A percentile compares a stretch with the other conserved stretches of the same genome.
Evolutionary conservation across 2,113 vertebrate genomes (phyloP).

Genomic region (Erinaceus europaeus): DNA sequence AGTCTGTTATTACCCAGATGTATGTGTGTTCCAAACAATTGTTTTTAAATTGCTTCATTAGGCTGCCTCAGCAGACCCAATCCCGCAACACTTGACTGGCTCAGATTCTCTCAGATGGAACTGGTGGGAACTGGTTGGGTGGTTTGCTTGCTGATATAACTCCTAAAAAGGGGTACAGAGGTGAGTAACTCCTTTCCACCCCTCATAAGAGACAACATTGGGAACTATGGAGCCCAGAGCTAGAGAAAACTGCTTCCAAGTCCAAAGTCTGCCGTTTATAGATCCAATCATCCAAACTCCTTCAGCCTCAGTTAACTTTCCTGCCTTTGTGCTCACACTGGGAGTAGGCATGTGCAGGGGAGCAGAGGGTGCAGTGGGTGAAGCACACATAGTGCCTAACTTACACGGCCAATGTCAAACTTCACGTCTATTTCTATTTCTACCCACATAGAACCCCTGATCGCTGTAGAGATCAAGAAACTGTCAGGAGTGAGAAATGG

Average conservation of each 20-base stretch:
- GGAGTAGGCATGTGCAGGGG: not conserved
- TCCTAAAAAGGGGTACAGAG: not conserved
- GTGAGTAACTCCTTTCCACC: too few species aligned
- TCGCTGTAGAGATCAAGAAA: not conserved
- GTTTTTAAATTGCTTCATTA: slow-evolving; percentile 79
- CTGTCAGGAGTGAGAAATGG: not conserved
- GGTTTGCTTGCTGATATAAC: not conserved
- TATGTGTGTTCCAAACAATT: slow-evolving; percentile 73
- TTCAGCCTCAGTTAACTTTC: not conserved
- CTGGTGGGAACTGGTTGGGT: not conserved
- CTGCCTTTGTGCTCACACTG: not conserved
- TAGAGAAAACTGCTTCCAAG: not conserved
- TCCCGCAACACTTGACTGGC: slow-evolving; percentile 48
- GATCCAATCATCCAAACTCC: not conserved
- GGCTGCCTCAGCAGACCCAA: slow-evolving; percentile 53
- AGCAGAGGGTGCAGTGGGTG: accelerated
- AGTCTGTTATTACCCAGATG: slow-evolving; percentile 73
- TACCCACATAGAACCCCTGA: not conserved
- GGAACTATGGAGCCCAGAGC: not conserved
- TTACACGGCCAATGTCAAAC: not conserved
- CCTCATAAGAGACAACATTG: not conserved
- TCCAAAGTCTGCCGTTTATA: not conserved
- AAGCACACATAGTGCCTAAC: not conserved
- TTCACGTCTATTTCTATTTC: not conserved
- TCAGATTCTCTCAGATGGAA: slow-evolving; percentile 24